Base-by-base conservation (phyloP, 2,797 vertebrate genomes). In the Dryobates pubescens region DNA sequence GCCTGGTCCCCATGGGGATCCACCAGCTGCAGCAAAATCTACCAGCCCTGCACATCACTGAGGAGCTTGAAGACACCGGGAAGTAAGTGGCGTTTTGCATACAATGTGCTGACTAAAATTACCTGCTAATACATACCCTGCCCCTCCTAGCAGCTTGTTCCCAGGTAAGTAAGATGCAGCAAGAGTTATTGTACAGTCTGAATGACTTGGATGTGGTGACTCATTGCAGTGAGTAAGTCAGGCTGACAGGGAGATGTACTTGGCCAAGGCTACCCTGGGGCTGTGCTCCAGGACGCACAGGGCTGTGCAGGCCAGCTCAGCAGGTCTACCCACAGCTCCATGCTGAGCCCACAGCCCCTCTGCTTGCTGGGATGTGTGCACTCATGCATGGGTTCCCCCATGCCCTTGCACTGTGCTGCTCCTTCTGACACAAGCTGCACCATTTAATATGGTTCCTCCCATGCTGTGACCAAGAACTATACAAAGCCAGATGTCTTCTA, bases 351-450 rank as follows among this genome's bases (percentile, higher is more conserved):
- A 32, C 0, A 0, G 53, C 13, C 59, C 10, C 56, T 78, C 54
- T 26, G 2, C 69, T 43, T 47, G n/a, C 41, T 7, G 1, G 36
- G 62, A 62, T 0, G 1, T 4, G 20, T 1, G 1, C 3, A 2
- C 3, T 26, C 30, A 9, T 5, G 7, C 16, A 26, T 58, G 23
- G 47, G 47, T 18, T 67, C 54, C 38, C 9, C 36, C 27, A 1
- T 4, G 49, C 20, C 61, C 77, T 57, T 14, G 23, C 0, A 1
- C 47, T 58, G 36, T 11, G 56, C 73, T 64, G 38, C 72, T 90
- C 22, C 84, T 72, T 23, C 70, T 70, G 45, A 62, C 67, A 38
- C 17, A 54, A 38, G 62, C 51, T 62, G 70, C 59, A 77, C 41
- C 43, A 45, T 29, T 86, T 84, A 77, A 61, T 32, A 61, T 67